Evolutionary conservation across 1,140 invertebrate genomes (phyloP), one percentile per base, ranked within the genome.

Genomic region (Drosophila orena): DNA sequence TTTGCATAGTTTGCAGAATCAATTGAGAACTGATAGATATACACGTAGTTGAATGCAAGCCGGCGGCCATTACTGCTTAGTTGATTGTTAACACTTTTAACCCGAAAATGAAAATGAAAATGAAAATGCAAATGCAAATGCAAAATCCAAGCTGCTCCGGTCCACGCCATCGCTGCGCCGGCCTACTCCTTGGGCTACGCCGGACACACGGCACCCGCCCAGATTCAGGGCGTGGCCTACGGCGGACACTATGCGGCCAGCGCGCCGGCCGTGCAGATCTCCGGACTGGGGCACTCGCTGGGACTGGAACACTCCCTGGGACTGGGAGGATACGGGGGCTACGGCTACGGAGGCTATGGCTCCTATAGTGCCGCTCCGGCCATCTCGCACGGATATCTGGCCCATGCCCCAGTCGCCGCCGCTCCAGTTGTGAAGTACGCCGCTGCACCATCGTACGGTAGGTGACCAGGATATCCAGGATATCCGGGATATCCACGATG

Each of bases 381-480:
- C 3, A 44, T 80, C 7, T 66, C 90, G n/a, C 90, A 91, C 34
- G 83, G 90, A 40, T 91, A 86, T 27, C 55, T 81, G 42, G 68
- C 74, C 11, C 54, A 56, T 12, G 59, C 59, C 15, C 59, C 89
- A 7, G 15, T 91, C n/a, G 85, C 90, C n/a, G 65, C 90, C 2
- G 90, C 90, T 20, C 74, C 83, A 2, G 59, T 91, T 40, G 40
- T 91, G 53, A 91, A 91, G 50, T 89, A 89, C 53, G 66, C 81
- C 44, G 73, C 90, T 27, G 90, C 90, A 55, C 90, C 90, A n/a
- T 75, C 90, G 40, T 91, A 91, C 55, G 90, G 90, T 91, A 91
- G 90, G 86, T 85, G 38, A 34, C 20, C 50, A 22, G 65, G 34
- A 50, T 8, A 27, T 37, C 4, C 24, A 24, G 17, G 17, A 17